Evolutionary conservation across 1,140 invertebrate species (phyloP), one percentile per base, ranked within the genome.

Genomic region (Calosoma granatense): DNA sequence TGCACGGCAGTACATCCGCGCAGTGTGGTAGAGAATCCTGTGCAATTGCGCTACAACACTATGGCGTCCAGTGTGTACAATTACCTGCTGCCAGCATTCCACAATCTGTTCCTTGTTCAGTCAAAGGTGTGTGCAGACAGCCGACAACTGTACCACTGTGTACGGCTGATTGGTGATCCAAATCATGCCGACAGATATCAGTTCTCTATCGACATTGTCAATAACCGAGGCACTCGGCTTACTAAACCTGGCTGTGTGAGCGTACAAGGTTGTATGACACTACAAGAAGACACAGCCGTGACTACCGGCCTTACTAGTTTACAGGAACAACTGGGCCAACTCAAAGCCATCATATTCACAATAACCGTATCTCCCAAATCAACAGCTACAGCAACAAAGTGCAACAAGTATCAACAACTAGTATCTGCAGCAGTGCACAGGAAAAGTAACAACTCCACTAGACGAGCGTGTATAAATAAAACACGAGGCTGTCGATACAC

Each of bases 231-330:
- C n/a, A 36, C 6, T 36, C 6, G n/a, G n/a, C n/a, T 36, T 6
- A 36, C 6, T 36, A 36, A 36, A 36, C 6, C 6, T 36, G 26
- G 26, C 6, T 9, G n/a, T 9, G 26, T 36, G 26, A 9, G 6
- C n/a, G 6, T n/a, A 36, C 26, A 36, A 36, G 26, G 26, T 9
- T 36, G 26, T 36, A 9, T 36, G 26, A 9, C 26, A 6, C 6
- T 36, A 6, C 6, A 36, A 36, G 26, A 36, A 36, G n/a, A 14
- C 82, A 39, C 39, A 26, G 19, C n/a, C 22, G 23, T 23, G n/a
- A 15, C 22, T 22, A 22, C 22, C 9, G n/a, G 23, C 22, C 3
- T 23, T 54, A 22, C 6, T n/a, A 21, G 22, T 19, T 15, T 21
- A n/a, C n/a, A n/a, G n/a, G n/a, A n/a, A n/a, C n/a, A n/a, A n/a